Evolutionary conservation across 2,888 invertebrate species (phyloP).

Genomic region (Muschampia plurimacula): DNA sequence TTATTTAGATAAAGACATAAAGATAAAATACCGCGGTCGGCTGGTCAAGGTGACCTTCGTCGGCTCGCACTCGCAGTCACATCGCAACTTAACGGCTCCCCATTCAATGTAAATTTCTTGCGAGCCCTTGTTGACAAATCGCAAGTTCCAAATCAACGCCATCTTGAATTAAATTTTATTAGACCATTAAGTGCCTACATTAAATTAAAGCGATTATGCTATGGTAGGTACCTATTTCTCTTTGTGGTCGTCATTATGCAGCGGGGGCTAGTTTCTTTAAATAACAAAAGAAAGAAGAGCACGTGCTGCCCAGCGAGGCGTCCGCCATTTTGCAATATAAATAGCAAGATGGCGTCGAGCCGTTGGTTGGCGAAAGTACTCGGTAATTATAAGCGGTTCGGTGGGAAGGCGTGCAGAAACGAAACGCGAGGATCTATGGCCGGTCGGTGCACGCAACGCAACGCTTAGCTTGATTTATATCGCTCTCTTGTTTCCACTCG

Average conservation of each 20-base stretch:
- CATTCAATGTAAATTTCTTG: slow-evolving; percentile 79
- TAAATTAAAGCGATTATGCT: no score
- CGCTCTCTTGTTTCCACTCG: slow-evolving; percentile 79
- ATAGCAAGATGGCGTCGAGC: slow-evolving; percentile 82
- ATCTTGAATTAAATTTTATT: slow-evolving; percentile 44
- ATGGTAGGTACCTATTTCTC: neutral
- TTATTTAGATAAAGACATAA: neutral
- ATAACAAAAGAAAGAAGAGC: slow-evolving; percentile 74
- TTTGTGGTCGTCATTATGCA: slow-evolving; percentile 47
- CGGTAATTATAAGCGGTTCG: slow-evolving; percentile 76
- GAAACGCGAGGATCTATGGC: slow-evolving; percentile 79
- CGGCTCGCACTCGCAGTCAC: slow-evolving; percentile 65
- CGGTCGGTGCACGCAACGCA: slow-evolving; percentile 80
- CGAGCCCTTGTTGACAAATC: slow-evolving; percentile 61
- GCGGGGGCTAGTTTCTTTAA: slow-evolving; percentile 57
- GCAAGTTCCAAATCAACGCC: slow-evolving; percentile 54
- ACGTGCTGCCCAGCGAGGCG: slow-evolving; percentile 66
- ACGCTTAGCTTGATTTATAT: slow-evolving; percentile 83
- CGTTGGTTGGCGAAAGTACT: slow-evolving; percentile 82
- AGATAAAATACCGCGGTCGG: slow-evolving; percentile 56
- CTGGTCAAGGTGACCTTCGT: slow-evolving; percentile 81
- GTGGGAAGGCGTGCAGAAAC: slow-evolving; percentile 68
- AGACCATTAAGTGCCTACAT: slow-evolving; percentile 10
- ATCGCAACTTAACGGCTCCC: slow-evolving; percentile 70
- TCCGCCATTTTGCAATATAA: slow-evolving; percentile 84